Evolutionary conservation across 2,797 vertebrate species (phyloP), one percentile per base, ranked within the genome.

Genomic region (Selene dorsalis): DNA sequence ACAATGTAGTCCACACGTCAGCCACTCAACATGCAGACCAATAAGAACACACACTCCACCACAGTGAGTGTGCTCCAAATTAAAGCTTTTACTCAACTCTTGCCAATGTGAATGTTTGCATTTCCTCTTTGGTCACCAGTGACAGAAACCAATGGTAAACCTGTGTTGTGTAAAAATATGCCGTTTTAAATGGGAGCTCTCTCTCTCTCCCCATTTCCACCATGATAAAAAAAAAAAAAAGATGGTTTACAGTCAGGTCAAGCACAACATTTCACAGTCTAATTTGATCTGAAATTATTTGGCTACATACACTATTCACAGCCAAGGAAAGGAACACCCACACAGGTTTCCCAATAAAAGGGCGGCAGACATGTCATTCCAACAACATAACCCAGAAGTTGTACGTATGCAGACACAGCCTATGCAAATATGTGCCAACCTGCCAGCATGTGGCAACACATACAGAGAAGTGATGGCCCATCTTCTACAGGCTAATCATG

Each of bases 241-340:
- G 79, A 82, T 89, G 88, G 91, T 93, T 92, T 87, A 88, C 75
- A 87, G 83, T 87, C 87, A 89, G 76, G 68, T 70, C 70, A 63
- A 66, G 73, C 58, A 66, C 38, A 47, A 52, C 39, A 77, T 89
- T 87, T 90, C 84, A 87, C 75, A 72, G 72, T 85, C 78, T 87
- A 87, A 91, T 90, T 89, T 91, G 89, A 88, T 87, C 77, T 85
- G 77, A 85, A 92, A 91, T 88, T 83, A 83, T 80, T 85, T 72
- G 70, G 83, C 74, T 88, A 81, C 80, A 76, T 87, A 79, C 69
- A 82, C 75, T 80, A 62, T 84, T 75, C 66, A 39, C 71, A 80
- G 82, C 73, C 66, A 75, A 79, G 68, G 75, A 71, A 73, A 45
- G 77, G 45, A 76, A 50, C 79, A 77, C 77, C 77, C 76, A 73